phyloP scores from a whole-genome alignment of 2,888 invertebrate species.

The Platycnemis pennipes region DNA sequence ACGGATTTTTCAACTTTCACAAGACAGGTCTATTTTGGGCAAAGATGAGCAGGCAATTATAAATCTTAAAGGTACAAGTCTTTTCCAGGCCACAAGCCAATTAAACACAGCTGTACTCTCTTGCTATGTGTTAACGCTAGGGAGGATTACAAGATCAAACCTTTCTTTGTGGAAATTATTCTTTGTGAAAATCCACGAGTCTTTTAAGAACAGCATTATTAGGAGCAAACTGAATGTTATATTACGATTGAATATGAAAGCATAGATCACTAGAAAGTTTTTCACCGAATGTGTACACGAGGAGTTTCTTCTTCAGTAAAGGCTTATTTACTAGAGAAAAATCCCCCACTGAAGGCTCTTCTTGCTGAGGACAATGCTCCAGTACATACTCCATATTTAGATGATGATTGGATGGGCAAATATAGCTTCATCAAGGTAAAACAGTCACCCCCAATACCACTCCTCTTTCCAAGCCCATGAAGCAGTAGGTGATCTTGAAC shows the following conservation, averaged over 20 bases:
- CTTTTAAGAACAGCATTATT: too few relatives aligned
- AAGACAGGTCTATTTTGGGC: too few relatives aligned
- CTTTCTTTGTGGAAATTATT: too few relatives aligned
- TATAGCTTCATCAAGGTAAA: background rate
- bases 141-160: too few relatives aligned
- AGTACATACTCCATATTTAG: background rate
- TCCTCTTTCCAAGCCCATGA: background rate
- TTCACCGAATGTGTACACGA: background rate
- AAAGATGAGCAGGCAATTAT: too few relatives aligned
- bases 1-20: too few relatives aligned
- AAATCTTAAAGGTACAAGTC: too few relatives aligned
- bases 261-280: background rate
- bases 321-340: background rate
- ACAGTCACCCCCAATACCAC: background rate
- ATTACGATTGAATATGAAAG: background rate
- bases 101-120: too few relatives aligned
- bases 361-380: background rate
- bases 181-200: too few relatives aligned
- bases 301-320: background rate
- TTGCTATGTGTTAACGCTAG: too few relatives aligned
- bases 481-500: background rate
- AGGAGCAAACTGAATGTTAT: too few relatives aligned
- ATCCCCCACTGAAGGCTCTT: background rate
- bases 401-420: background rate
- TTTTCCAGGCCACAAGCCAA: too few relatives aligned